Percentiles rank a stretch among this genome's conserved stretches.
Conservation (phyloP, 2,113 vertebrate genomes). For the Dasyurus viverrinus region DNA sequence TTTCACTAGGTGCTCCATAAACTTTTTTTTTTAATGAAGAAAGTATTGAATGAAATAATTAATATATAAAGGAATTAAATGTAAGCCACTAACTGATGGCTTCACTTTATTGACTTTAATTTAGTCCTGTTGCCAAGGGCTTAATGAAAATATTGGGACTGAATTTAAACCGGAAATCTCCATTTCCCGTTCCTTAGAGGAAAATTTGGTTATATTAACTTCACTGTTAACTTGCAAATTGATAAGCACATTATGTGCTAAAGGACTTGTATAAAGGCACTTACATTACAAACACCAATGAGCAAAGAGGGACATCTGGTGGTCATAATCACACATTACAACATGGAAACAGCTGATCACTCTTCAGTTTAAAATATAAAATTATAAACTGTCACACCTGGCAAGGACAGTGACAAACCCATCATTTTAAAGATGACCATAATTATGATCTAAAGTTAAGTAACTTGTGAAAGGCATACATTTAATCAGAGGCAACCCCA, state of each 20-base stretch:
- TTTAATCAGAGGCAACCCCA: background rate
- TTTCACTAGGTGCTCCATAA: background rate
- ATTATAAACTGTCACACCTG: background rate
- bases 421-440: background rate
- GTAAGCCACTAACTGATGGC: background rate
- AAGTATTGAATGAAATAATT: background rate
- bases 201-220: background rate
- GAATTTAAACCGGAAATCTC: background rate
- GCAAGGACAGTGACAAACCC: background rate
- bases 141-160: background rate
- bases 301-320: conserved; percentile 62
- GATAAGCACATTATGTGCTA: background rate
- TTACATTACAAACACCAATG: conserved; percentile 12
- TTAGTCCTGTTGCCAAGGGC: background rate
- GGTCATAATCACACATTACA: conserved; percentile 39
- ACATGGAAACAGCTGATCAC: background rate
- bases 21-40: background rate
- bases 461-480: background rate
- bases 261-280: background rate
- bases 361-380: background rate
- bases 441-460: background rate
- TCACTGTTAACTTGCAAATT: background rate
- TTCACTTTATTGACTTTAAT: background rate
- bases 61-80: background rate
- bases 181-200: background rate